These are phyloP conservation scores for Conistra vaccinii DNA, from an alignment of 2,888 invertebrate genomes.

Conservation along the genomic window DNA sequence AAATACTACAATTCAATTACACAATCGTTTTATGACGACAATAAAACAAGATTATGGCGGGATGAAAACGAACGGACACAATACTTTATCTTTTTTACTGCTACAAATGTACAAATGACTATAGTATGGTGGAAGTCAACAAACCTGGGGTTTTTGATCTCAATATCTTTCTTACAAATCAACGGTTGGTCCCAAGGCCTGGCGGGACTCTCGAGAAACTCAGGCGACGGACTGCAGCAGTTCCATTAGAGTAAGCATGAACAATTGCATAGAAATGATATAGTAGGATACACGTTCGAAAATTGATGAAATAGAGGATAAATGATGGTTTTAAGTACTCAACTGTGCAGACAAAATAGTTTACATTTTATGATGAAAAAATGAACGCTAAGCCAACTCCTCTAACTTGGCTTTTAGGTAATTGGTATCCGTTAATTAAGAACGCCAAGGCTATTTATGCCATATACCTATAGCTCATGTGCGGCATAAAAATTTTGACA, in stretches of 20 bases:
- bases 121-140: constrained; percentile 52
- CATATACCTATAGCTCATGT: too few species aligned
- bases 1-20: constrained; percentile 14
- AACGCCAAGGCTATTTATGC: too few species aligned
- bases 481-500: too few species aligned
- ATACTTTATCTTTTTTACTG: not conserved
- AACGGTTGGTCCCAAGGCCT: constrained; percentile 91
- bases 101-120: not conserved
- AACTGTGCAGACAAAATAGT: not conserved
- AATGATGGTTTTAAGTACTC: not conserved
- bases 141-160: constrained; percentile 77
- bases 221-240: constrained; percentile 86
- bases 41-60: constrained; percentile 3
- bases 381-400: not conserved
- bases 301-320: not conserved
- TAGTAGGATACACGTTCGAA: not conserved
- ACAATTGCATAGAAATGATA: constrained; percentile 27
- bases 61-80: not conserved
- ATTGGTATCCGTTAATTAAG: too few species aligned
- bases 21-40: constrained; percentile 20
- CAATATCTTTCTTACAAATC: constrained; percentile 79
- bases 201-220: constrained; percentile 90
- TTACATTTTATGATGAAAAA: not conserved
- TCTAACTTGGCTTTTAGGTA: too few species aligned
- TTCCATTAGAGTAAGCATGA: constrained; percentile 66